These are phyloP conservation scores for Monochamus saltuarius DNA, from an alignment of 1,140 invertebrate genomes.

Conservation along the genomic window DNA sequence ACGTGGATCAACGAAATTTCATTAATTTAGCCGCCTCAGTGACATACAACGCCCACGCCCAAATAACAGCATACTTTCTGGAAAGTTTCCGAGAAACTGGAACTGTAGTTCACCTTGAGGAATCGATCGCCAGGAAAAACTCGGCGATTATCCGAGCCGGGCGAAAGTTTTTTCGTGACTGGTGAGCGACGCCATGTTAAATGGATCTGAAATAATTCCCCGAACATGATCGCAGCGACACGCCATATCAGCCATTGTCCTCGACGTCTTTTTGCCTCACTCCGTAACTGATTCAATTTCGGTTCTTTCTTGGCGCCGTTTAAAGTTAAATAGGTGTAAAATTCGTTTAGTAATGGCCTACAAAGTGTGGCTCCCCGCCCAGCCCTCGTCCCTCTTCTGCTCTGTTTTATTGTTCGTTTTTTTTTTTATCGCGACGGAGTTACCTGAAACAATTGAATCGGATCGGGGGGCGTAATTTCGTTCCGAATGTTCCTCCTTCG, in stretches of 20 bases:
- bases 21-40: background rate
- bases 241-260: constrained; percentile 31
- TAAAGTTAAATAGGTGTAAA: constrained; percentile 52
- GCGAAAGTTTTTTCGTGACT: constrained; percentile 41
- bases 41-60: background rate
- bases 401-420: constrained; percentile 24
- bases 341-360: constrained; percentile 48
- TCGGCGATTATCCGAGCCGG: constrained; percentile 37
- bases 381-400: background rate
- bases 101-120: constrained; percentile 24
- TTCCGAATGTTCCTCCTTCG: no score
- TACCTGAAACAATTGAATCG: constrained; percentile 13
- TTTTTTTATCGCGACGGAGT: constrained; percentile 4
- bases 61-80: constrained; percentile 1
- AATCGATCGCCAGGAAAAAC: constrained; percentile 36
- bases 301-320: constrained; percentile 36
- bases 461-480: no score
- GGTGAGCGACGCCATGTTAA: constrained; percentile 43
- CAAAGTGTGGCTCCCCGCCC: no score
- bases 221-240: constrained; percentile 44
- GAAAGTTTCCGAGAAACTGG: constrained; percentile 4
- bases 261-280: constrained; percentile 2
- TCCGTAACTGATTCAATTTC: constrained; percentile 36
- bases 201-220: constrained; percentile 49
- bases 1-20: background rate